These are phyloP conservation scores for Pampus argenteus DNA, from an alignment of 2,797 vertebrate genomes.

Conservation along the genomic window DNA sequence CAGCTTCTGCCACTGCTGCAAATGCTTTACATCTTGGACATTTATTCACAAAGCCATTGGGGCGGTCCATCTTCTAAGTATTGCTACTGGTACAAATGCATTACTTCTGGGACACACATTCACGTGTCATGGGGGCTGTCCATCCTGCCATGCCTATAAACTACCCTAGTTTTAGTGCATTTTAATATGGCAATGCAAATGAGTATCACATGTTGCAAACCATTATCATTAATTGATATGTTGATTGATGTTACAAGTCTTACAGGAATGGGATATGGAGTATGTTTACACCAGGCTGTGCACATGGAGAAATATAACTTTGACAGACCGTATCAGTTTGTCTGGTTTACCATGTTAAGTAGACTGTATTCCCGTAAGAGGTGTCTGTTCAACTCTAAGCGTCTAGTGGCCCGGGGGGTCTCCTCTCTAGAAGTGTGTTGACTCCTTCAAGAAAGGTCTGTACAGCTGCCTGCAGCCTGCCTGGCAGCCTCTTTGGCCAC, in stretches of 20 bases:
- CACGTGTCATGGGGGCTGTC: not conserved
- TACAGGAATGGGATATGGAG: not conserved
- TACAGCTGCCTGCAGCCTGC: constrained; percentile 20
- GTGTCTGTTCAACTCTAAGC: not conserved
- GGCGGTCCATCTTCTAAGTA: not conserved
- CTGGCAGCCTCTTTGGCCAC: constrained; percentile 21
- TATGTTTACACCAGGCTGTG: not conserved
- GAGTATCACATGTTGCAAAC: constrained; percentile 3
- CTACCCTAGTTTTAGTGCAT: constrained; percentile 25
- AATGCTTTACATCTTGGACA: constrained; percentile 13
- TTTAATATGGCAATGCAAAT: constrained; percentile 14
- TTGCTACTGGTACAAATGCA: constrained; percentile 27
- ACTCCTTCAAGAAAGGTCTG: constrained; percentile 1
- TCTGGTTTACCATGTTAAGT: not conserved
- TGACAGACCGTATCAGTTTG: not conserved
- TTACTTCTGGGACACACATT: constrained; percentile 14
- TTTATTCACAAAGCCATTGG: constrained; percentile 20
- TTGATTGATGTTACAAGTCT: constrained; percentile 8
- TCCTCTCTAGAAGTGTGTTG: constrained; percentile 8
- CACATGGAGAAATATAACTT: not conserved
- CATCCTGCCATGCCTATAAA: constrained; percentile 16
- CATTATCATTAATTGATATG: constrained; percentile 1
- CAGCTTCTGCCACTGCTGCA: constrained; percentile 1
- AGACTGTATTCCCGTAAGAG: not conserved
- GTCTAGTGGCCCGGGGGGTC: not conserved